These are phyloP conservation scores for Neosilurus mollespiculum DNA, from an alignment of 2,797 vertebrate genomes.

Conservation along the genomic window DNA sequence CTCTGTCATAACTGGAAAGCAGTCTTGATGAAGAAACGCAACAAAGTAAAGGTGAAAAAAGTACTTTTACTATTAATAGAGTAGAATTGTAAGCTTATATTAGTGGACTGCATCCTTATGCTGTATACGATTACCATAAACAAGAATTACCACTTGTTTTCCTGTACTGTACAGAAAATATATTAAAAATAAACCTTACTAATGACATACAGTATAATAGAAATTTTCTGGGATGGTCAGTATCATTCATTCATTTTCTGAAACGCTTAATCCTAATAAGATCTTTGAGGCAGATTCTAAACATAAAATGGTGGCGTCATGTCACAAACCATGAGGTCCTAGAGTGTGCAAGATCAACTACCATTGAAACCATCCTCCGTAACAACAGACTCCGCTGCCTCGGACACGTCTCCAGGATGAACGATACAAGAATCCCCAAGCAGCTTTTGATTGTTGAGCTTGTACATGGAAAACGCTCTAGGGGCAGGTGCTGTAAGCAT, in stretches of 20 bases:
- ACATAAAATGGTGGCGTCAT: no score
- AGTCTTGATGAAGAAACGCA: background rate
- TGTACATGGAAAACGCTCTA: no score
- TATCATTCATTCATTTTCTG: background rate
- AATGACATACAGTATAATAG: background rate
- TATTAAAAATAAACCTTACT: background rate
- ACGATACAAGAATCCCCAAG: no score
- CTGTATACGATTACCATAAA: background rate
- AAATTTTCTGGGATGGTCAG: background rate
- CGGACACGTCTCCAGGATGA: no score
- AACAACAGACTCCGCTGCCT: no score
- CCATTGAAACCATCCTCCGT: no score
- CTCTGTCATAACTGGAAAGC: slow-evolving; percentile 48
- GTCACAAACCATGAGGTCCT: no score
- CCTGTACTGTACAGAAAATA: background rate
- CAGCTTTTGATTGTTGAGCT: no score
- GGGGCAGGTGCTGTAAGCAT: no score
- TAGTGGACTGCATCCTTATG: background rate
- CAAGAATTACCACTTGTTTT: background rate
- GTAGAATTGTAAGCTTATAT: background rate
- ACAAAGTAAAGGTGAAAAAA: background rate
- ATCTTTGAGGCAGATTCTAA: no score
- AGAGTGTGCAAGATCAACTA: no score
- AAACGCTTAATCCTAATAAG: no score
- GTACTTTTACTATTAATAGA: background rate